Conservation (phyloP, 2,888 invertebrate genomes). For the Apotomis betuletana region DNA sequence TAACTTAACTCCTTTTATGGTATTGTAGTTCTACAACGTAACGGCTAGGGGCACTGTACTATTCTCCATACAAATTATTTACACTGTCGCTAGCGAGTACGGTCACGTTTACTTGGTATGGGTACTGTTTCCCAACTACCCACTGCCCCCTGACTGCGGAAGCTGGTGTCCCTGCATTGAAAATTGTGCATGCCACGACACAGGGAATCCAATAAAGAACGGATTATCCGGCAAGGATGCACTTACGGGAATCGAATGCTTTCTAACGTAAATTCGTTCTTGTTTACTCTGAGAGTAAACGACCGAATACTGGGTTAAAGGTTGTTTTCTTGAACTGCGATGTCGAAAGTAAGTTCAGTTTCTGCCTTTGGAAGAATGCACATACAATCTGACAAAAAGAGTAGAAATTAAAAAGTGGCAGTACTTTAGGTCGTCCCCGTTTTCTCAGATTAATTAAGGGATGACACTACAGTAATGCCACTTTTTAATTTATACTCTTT, state of each 20-base stretch:
- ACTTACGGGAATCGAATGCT: constrained; percentile 30
- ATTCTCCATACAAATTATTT: too few relatives aligned
- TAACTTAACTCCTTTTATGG: too few relatives aligned
- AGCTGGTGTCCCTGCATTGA: constrained; percentile 25
- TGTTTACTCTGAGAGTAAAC: constrained; percentile 16
- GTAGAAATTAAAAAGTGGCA: too few relatives aligned
- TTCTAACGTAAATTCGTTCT: constrained; percentile 10
- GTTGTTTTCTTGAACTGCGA: constrained; percentile 1
- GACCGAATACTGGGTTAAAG: constrained; percentile 3
- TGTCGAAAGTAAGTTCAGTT: background rate
- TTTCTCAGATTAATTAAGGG: too few relatives aligned
- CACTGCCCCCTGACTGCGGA: constrained; percentile 13
- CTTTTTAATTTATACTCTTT: too few relatives aligned
- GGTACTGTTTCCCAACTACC: constrained; percentile 19
- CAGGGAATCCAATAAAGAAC: constrained; percentile 74
- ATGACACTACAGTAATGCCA: too few relatives aligned
- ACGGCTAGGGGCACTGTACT: too few relatives aligned
- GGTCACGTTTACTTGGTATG: too few relatives aligned
- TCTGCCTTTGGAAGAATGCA: background rate
- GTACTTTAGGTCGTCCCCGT: too few relatives aligned
- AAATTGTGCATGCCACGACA: constrained; percentile 50
- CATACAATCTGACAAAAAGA: background rate
- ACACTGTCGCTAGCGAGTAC: too few relatives aligned
- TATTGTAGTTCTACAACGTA: too few relatives aligned
- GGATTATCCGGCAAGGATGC: constrained; percentile 55